These are phyloP conservation scores for Artibeus jamaicensis DNA, from an alignment of 2,797 vertebrate species.

Conservation along the genomic window DNA sequence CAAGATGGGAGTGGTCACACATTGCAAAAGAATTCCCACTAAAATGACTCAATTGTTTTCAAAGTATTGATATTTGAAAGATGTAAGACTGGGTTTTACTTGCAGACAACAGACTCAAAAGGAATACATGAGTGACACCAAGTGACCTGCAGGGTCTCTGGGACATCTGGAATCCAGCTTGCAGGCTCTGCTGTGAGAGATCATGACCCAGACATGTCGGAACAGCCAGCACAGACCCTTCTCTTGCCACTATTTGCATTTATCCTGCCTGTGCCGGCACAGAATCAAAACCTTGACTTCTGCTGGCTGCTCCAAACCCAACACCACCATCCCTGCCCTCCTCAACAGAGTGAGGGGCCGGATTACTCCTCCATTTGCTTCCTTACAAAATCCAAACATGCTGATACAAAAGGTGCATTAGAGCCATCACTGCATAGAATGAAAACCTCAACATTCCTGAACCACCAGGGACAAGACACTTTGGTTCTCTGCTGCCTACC, in stretches of 20 bases:
- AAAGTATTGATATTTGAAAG: not conserved
- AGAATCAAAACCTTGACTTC: not conserved
- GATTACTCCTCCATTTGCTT: not conserved
- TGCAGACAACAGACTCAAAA: not conserved
- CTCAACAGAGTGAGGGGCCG: rapidly evolving
- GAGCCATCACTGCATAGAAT: rapidly evolving
- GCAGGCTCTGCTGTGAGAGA: not conserved
- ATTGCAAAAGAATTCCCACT: not conserved
- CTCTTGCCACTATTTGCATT: too few species aligned
- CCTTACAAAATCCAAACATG: not conserved
- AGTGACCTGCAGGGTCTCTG: not conserved
- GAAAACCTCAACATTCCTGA: not conserved
- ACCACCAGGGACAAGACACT: not conserved
- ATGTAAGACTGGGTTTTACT: not conserved
- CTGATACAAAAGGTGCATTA: not conserved
- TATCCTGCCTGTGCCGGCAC: rapidly evolving
- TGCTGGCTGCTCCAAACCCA: not conserved
- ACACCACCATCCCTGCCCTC: too few species aligned
- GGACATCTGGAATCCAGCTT: not conserved
- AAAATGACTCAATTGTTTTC: not conserved
- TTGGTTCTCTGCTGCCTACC: not conserved
- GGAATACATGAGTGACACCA: not conserved
- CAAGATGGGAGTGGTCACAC: not conserved
- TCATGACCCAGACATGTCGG: rapidly evolving
- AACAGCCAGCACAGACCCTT: not conserved